phyloP scores from a whole-genome alignment of 2,797 vertebrate genomes.

The Onychomys leucogaster region DNA sequence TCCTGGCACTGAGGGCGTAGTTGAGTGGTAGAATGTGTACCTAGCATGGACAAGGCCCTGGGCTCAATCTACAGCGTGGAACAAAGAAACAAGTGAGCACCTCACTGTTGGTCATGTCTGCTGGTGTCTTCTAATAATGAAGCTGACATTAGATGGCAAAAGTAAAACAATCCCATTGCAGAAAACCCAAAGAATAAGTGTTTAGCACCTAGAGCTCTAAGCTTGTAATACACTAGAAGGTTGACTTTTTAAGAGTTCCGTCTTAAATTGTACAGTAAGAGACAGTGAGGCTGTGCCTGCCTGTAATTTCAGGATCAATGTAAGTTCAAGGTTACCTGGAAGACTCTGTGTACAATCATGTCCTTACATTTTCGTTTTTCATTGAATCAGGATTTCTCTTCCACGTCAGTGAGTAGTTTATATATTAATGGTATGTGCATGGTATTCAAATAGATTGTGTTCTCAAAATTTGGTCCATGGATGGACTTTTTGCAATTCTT shows the following conservation, averaged over 20 bases:
- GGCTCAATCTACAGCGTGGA: neutral
- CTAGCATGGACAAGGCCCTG: too few relatives aligned
- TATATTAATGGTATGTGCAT: neutral
- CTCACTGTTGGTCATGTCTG: neutral
- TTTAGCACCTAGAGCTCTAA: neutral
- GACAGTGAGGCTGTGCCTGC: neutral
- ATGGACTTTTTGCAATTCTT: neutral
- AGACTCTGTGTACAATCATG: neutral
- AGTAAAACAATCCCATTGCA: neutral
- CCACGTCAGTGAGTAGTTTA: neutral
- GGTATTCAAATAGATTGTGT: neutral
- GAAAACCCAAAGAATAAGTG: neutral
- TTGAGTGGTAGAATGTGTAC: neutral
- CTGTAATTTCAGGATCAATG: neutral
- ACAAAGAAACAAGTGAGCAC: neutral
- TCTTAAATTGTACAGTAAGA: neutral
- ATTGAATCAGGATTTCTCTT: neutral
- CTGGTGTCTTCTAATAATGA: neutral
- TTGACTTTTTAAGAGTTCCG: neutral
- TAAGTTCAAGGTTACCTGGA: neutral
- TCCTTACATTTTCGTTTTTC: neutral
- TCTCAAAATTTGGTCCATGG: neutral
- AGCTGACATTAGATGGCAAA: neutral
- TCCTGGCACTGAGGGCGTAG: neutral
- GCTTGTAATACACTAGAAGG: neutral